Evolutionary conservation across 2,888 invertebrate species (phyloP), one percentile per base, ranked within the genome.

Genomic region (Zygogramma bicolorata): DNA sequence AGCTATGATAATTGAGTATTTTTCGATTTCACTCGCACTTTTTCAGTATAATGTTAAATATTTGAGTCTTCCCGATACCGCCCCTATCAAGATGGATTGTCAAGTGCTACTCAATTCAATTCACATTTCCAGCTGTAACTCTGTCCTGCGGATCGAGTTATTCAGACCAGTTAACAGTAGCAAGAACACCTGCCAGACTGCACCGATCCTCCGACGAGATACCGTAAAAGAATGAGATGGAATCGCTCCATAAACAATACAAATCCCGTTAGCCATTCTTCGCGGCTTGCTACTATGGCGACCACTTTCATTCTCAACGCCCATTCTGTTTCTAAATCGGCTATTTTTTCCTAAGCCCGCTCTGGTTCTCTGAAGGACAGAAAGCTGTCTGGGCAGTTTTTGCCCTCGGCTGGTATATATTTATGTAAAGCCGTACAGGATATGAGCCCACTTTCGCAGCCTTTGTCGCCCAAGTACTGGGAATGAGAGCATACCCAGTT

Each of bases 281-380:
- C 76, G 72, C 74, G 18, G 18, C 38, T 15, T 34, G 20, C 60
- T 38, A 22, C 62, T 70, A 63, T 46, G 15, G 42, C 57, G 65
- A 46, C 73, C 73, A 71, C 75, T 75, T 75, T 75, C 75, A 75
- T 75, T 75, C 73, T 75, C 73, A 59, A 70, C 68, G 49, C 68
- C 62, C 68, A 61, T 61, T 60, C 40, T 42, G 40, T 22, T 29
- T 22, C 22, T 25, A 40, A 62, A 70, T 58, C 66, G 70, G 31
- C 25, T 15, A 65, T 60, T 70, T 65, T 70, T 70, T 62, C 42
- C 18, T 58, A 42, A 57, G 27, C 27, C 22, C 42, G 42, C 40
- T 40, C 27, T 38, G 62, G 38, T 57, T 38, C 31, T 66, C 25
- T 58, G 42, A 62, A 62, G 62, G 62, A 62, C 62, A 62, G 25